Conservation (phyloP, 2,113 vertebrate species). For the Microcebus lehilahytsara region DNA sequence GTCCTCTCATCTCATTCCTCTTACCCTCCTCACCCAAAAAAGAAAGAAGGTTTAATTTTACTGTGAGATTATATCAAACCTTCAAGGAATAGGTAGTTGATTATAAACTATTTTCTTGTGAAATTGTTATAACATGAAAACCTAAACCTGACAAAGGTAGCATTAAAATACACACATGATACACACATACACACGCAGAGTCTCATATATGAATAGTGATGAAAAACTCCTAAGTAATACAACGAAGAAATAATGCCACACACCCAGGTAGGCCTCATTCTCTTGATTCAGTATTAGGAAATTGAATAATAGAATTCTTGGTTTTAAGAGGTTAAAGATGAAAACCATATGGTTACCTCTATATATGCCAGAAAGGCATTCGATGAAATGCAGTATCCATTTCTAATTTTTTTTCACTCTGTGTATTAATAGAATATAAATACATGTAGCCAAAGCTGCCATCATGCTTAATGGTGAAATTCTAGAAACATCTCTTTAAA, state of each 20-base stretch:
- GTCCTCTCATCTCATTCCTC: background rate
- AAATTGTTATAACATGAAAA: background rate
- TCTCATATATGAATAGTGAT: background rate
- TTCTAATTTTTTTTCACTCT: background rate
- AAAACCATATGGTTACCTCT: background rate
- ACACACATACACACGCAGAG: too few relatives aligned
- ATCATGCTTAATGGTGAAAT: background rate
- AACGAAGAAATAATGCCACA: background rate
- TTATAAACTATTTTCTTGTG: background rate
- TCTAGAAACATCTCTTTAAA: background rate
- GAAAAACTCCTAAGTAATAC: background rate
- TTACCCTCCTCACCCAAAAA: background rate
- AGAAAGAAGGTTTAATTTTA: conserved; percentile 5
- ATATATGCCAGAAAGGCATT: background rate
- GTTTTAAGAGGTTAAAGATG: background rate
- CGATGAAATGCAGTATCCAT: background rate
- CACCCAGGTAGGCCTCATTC: background rate
- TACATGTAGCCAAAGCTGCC: background rate
- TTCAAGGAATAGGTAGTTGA: background rate
- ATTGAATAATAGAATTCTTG: background rate
- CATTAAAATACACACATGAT: background rate
- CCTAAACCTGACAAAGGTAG: background rate
- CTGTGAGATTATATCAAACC: background rate
- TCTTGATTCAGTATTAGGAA: background rate
- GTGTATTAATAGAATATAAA: background rate